A percentile compares a stretch with the other conserved stretches of the same genome.
phyloP scores from a whole-genome alignment of 92 coral and sea anemone species.

The Parazoanthus atlanticus region DNA sequence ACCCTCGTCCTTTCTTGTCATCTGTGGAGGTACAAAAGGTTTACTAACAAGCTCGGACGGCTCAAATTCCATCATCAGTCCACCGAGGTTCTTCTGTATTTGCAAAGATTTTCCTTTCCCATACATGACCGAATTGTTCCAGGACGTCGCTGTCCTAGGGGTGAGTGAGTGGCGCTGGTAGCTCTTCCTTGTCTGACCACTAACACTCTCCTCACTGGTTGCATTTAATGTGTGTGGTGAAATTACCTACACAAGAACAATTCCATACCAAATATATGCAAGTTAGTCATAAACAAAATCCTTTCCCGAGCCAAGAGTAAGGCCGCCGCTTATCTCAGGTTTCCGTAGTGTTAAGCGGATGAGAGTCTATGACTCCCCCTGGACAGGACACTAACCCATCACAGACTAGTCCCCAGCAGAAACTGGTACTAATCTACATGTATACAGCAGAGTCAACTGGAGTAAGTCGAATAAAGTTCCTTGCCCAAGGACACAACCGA shows the following conservation, averaged over 20 bases:
- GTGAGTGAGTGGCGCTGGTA: slow-evolving; percentile 52
- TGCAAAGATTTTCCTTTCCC: slow-evolving; percentile 56
- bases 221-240: slow-evolving; percentile 1
- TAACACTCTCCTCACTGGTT: not conserved
- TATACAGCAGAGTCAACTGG: no score
- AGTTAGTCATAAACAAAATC: no score
- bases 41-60: slow-evolving; percentile 48
- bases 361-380: no score
- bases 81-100: slow-evolving; percentile 64
- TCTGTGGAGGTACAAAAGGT: slow-evolving; percentile 64
- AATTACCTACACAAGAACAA: not conserved
- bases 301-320: not conserved
- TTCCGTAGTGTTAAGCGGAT: no score
- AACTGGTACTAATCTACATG: no score
- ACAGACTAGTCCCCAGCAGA: no score
- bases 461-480: no score
- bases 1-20: slow-evolving; percentile 13
- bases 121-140: slow-evolving; percentile 56
- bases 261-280: not conserved
- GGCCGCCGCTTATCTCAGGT: not conserved
- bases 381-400: no score
- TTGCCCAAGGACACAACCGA: no score
- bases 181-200: not conserved
- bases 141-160: slow-evolving; percentile 58
- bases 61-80: slow-evolving; percentile 54